Percentiles rank a stretch among this genome's conserved stretches.
Evolutionary conservation across 2,797 vertebrate genomes (phyloP).

Genomic region (Mus minutoides): DNA sequence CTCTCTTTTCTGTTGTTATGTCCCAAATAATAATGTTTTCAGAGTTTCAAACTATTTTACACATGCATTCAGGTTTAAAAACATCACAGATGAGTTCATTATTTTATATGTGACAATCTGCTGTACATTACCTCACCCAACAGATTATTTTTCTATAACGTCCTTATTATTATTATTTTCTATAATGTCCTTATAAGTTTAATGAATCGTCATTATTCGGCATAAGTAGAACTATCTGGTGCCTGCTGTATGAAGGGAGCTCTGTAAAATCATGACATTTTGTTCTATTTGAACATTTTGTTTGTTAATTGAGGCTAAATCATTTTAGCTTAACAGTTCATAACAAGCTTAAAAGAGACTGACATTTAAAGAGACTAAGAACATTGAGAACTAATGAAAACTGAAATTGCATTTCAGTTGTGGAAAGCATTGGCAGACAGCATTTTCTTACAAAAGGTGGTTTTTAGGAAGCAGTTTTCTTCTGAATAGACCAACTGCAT

Average conservation of each 20-base stretch:
- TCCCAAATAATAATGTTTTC: conserved; percentile 5
- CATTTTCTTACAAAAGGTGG: conserved; percentile 63
- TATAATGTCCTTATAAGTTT: not conserved
- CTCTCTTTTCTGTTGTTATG: conserved; percentile 55
- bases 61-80: conserved; percentile 30
- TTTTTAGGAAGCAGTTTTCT: conserved; percentile 50
- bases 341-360: not conserved
- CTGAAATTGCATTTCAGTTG: conserved; percentile 64
- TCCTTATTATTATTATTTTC: not conserved
- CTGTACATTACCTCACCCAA: not conserved
- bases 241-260: not conserved
- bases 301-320: conserved; percentile 62
- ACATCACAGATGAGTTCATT: not conserved
- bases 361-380: conserved; percentile 58
- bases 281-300: conserved; percentile 33
- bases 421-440: conserved; percentile 6
- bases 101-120: not conserved
- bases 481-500: conserved; percentile 45
- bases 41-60: not conserved
- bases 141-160: not conserved
- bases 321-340: conserved; percentile 31
- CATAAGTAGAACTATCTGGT: conserved; percentile 12
- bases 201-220: conserved; percentile 17
- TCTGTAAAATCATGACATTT: conserved; percentile 54
- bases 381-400: conserved; percentile 41